Evolutionary conservation across 2,113 vertebrate genomes (phyloP).

Genomic region (Mormoops blainvillei): DNA sequence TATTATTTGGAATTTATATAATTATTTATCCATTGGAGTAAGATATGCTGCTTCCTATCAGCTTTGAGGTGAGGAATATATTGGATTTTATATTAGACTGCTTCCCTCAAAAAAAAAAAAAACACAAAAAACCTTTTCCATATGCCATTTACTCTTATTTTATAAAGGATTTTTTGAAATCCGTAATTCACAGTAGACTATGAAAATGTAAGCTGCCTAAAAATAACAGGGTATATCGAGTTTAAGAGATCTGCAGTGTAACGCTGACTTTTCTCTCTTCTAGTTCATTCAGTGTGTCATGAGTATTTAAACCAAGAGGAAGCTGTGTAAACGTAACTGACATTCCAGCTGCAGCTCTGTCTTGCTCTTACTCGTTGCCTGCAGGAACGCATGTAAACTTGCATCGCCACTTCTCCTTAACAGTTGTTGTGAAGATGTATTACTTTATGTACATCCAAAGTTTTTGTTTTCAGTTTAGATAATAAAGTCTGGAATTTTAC

Average conservation of each 20-base stretch:
- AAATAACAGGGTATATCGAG: neutral
- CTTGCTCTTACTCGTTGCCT: slow-evolving; percentile 13
- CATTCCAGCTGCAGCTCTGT: slow-evolving; percentile 68
- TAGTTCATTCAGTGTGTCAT: slow-evolving; percentile 86
- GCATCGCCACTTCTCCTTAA: neutral
- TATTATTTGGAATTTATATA: neutral
- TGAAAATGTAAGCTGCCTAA: neutral
- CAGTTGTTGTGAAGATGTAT: slow-evolving; percentile 42
- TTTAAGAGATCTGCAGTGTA: neutral
- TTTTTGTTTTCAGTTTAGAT: slow-evolving; percentile 60
- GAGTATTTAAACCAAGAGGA: slow-evolving; percentile 76
- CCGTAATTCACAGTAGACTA: neutral
- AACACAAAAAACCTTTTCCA: neutral
- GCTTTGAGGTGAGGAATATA: neutral
- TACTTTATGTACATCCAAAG: neutral
- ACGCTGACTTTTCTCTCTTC: slow-evolving; percentile 57
- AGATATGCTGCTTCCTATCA: neutral
- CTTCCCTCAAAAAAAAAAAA: no score
- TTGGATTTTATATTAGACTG: neutral
- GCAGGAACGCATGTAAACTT: neutral
- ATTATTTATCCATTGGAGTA: neutral
- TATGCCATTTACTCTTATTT: neutral
- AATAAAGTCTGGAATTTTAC: slow-evolving; percentile 56
- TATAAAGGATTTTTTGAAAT: neutral
- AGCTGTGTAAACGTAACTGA: neutral